phyloP scores from a whole-genome alignment of 1,140 invertebrate genomes.

The Drosophila novamexicana region DNA sequence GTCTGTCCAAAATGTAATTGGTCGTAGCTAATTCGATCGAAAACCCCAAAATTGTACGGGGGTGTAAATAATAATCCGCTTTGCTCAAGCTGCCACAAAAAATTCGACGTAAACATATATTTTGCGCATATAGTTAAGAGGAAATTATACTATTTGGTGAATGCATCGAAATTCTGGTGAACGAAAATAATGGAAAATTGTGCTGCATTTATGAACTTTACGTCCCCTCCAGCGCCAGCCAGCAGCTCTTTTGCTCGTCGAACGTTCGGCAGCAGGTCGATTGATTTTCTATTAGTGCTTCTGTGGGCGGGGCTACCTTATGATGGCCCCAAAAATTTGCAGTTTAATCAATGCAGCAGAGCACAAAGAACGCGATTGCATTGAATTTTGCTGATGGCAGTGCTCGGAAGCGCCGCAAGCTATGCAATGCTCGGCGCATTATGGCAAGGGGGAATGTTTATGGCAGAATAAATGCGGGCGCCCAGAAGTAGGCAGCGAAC shows the following conservation, averaged over 20 bases:
- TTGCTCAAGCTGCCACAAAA: neutral
- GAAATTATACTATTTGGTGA: constrained; percentile 14
- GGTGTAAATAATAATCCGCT: neutral
- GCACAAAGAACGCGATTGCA: neutral
- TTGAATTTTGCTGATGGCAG: neutral
- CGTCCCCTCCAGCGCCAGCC: neutral
- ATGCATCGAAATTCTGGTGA: neutral
- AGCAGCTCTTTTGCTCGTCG: neutral
- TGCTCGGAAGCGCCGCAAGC: constrained; percentile 15
- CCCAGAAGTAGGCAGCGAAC: constrained; percentile 31
- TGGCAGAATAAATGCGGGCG: constrained; percentile 20
- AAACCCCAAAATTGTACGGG: neutral
- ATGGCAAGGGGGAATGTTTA: constrained; percentile 33
- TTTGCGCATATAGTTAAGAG: neutral
- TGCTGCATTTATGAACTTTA: neutral
- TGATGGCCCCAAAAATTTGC: neutral
- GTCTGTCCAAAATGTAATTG: constrained; percentile 40
- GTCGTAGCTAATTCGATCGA: constrained; percentile 28
- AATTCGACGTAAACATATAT: too few relatives aligned
- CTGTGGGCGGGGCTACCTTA: neutral
- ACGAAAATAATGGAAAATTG: neutral
- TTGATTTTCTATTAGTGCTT: constrained; percentile 42
- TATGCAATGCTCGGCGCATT: constrained; percentile 27
- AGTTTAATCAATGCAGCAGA: constrained; percentile 1
- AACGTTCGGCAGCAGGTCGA: constrained; percentile 18